Evolutionary conservation across 1,140 invertebrate genomes (phyloP).

Genomic region (Latrodectus geometricus): DNA sequence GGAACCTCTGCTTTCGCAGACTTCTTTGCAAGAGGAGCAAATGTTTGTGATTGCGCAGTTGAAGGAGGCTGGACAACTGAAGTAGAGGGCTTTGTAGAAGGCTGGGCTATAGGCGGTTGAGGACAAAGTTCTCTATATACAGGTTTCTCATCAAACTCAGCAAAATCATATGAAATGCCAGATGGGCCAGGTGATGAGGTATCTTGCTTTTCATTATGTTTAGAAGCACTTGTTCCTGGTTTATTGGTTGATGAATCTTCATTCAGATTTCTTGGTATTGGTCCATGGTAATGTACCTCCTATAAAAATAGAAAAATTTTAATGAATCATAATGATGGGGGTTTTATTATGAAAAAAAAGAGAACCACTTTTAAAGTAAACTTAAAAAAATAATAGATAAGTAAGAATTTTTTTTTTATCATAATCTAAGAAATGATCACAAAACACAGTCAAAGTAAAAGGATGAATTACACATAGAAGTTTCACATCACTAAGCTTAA

Average conservation of each 20-base stretch:
- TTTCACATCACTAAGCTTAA: no score
- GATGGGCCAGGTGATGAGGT: background rate
- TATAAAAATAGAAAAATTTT: background rate
- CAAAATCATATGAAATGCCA: background rate
- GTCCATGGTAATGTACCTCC: background rate
- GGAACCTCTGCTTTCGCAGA: background rate
- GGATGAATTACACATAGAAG: no score
- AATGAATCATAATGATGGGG: background rate
- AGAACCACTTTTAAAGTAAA: background rate
- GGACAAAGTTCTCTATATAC: background rate
- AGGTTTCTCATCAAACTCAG: background rate
- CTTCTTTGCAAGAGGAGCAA: background rate
- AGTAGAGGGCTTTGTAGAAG: background rate
- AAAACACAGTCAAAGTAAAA: no score
- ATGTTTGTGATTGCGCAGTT: background rate
- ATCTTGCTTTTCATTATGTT: constrained; percentile 4
- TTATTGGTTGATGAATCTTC: constrained; percentile 10
- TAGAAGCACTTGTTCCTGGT: background rate
- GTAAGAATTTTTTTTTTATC: no score
- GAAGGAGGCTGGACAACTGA: background rate
- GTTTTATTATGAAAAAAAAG: background rate
- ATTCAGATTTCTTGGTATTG: background rate
- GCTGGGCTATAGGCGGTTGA: background rate
- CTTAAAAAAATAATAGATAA: no score
- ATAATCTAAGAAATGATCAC: no score